Conservation (phyloP, 2,113 vertebrate species). For the Telmatochromis sp. region DNA sequence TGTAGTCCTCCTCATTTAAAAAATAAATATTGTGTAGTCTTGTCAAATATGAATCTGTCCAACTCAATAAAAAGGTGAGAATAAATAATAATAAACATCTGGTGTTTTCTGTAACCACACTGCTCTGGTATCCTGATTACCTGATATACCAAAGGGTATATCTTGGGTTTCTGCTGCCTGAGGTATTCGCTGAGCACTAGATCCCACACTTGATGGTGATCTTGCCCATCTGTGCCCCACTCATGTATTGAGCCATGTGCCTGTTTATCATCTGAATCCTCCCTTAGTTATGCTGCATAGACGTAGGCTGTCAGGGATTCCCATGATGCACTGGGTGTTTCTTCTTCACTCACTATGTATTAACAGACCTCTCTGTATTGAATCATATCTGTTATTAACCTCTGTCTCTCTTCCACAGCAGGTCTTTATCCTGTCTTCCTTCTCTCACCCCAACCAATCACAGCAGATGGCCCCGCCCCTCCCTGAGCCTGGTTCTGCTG, state of each 20-base stretch:
- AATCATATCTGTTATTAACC: too few species aligned
- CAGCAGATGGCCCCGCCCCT: too few species aligned
- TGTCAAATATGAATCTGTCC: background rate
- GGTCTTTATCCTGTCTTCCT: too few species aligned
- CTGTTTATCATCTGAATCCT: background rate
- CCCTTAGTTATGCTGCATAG: rapidly evolving
- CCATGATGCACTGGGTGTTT: background rate
- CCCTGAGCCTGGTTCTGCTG: too few species aligned
- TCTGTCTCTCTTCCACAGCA: too few species aligned
- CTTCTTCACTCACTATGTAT: too few species aligned
- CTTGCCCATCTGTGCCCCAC: background rate
- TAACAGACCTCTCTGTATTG: too few species aligned
- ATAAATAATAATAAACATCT: background rate
- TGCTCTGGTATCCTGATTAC: background rate
- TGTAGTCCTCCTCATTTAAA: background rate
- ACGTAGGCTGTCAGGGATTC: rapidly evolving
- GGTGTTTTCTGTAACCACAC: background rate
- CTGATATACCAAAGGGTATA: too few species aligned
- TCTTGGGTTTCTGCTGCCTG: too few species aligned
- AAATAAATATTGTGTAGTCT: background rate
- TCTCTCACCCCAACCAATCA: too few species aligned
- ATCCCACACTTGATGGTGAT: background rate
- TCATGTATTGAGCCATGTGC: background rate
- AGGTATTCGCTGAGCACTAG: background rate
- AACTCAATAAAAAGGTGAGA: background rate